A percentile compares a stretch with the other conserved stretches of the same genome.
phyloP scores from a whole-genome alignment of 2,888 invertebrate species.

The Tenthredo distinguenda region DNA sequence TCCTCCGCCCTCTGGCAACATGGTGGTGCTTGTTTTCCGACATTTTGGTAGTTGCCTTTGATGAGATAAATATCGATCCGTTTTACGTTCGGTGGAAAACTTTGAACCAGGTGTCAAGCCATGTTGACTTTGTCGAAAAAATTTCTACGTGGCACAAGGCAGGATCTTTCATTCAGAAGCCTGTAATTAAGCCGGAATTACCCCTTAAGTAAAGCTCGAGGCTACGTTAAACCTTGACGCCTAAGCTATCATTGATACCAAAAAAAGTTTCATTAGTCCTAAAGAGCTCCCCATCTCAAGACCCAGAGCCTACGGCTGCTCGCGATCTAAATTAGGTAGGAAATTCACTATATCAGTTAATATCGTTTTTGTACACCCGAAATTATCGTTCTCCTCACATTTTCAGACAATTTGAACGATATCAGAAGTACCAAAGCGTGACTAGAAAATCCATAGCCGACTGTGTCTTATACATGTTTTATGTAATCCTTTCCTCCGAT shows the following conservation, averaged over 20 bases:
- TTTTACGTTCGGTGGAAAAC: neutral
- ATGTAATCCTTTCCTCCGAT: neutral
- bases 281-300: neutral
- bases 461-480: neutral
- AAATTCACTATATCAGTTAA: neutral
- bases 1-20: neutral
- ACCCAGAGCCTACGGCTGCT: neutral
- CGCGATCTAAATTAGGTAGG: neutral
- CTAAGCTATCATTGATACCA: slow-evolving; percentile 11
- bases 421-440: neutral
- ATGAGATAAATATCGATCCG: slow-evolving; percentile 20
- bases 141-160: neutral
- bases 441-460: neutral
- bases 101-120: neutral
- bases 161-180: neutral
- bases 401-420: neutral
- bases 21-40: slow-evolving; percentile 10
- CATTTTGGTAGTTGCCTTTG: slow-evolving; percentile 12
- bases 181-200: slow-evolving; percentile 8
- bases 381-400: neutral
- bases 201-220: neutral
- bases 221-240: neutral
- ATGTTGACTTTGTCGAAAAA: slow-evolving; percentile 12
- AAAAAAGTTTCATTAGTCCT: slow-evolving; percentile 17
- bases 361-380: neutral